A percentile compares a stretch with the other conserved stretches of the same genome.
Conservation (phyloP, 2,888 invertebrate genomes). For the Argyresthia goedartella region DNA sequence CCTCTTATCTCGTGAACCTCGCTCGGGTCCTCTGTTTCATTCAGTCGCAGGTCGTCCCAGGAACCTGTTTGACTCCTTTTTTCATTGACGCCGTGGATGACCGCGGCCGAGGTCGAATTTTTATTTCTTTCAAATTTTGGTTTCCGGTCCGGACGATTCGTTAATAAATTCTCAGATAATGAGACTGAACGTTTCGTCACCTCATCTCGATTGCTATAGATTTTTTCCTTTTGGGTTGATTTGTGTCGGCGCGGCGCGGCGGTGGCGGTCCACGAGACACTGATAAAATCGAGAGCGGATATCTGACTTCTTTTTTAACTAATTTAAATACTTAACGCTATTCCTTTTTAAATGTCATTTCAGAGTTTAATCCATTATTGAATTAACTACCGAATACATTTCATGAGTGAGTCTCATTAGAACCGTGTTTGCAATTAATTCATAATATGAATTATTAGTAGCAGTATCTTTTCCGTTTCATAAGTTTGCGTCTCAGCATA, state of each 20-base stretch:
- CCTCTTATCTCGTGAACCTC: slow-evolving; percentile 65
- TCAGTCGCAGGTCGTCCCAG: slow-evolving; percentile 58
- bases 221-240: slow-evolving; percentile 56
- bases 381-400: too few relatives aligned
- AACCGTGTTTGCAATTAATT: too few relatives aligned
- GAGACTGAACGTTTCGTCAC: slow-evolving; percentile 72
- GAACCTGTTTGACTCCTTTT: slow-evolving; percentile 67
- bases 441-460: too few relatives aligned
- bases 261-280: slow-evolving; percentile 33
- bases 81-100: slow-evolving; percentile 68
- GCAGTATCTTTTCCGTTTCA: too few relatives aligned
- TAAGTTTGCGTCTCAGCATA: too few relatives aligned
- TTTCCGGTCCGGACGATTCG: slow-evolving; percentile 69
- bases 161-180: slow-evolving; percentile 72
- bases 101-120: slow-evolving; percentile 69
- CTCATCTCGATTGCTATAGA: slow-evolving; percentile 66
- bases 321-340: slow-evolving; percentile 55
- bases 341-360: slow-evolving; percentile 41
- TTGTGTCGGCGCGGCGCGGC: slow-evolving; percentile 65
- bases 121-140: slow-evolving; percentile 70
- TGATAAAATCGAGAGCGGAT: slow-evolving; percentile 58
- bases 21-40: slow-evolving; percentile 60
- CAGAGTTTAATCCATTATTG: slow-evolving; percentile 28
- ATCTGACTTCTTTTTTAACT: slow-evolving; percentile 51
- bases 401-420: too few relatives aligned